Base-by-base conservation (phyloP, 2,113 vertebrate genomes). In the Epinephelus moara region DNA sequence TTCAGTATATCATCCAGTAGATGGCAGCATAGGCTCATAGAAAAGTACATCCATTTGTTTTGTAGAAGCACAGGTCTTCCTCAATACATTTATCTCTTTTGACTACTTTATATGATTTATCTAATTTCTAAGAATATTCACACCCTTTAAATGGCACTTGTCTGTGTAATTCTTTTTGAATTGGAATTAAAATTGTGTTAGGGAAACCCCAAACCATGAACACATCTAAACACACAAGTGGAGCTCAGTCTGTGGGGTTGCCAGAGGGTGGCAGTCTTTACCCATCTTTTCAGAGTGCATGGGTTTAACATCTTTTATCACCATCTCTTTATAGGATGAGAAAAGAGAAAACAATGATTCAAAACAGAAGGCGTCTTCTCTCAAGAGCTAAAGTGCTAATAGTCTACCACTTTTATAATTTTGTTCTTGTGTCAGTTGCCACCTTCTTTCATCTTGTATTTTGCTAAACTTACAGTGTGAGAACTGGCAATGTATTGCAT, bases 191-290 rank as follows among this genome's bases (percentile, higher is more conserved):
- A 78, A 9, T n/a, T 2, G 10, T 18, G 15, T 70, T 45, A 7
- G 9, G 21, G 42, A 45, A 27, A 56, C 18, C 15, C 15, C 15
- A 53, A 47, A 50, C 6, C 14, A 37, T 30, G 6, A 53, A 62
- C 7, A 42, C 1, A 66, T 15, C 7, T 33, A 0, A 37, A 12
- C 21, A 66, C 13, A 17, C 21, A 14, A 53, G 1, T n/a, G 23
- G 10, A 52, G 33, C 3, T 40, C 13, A 37, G 23, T 55, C 1
- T 3, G 42, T 50, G 10, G 70, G 18, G 33, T 14, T 23, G 27
- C 94, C 95, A 95, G 86, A 90, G 59, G 95, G 91, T 90, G 94
- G 94, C 94, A 95, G 91, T 92, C 91, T 95, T 93, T 67, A 83
- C 63, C 75, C 78, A 75, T 70, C 53, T 70, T 85, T 76, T 72